phyloP scores from a whole-genome alignment of 1,140 invertebrate species.

The Calliphora vicina region DNA sequence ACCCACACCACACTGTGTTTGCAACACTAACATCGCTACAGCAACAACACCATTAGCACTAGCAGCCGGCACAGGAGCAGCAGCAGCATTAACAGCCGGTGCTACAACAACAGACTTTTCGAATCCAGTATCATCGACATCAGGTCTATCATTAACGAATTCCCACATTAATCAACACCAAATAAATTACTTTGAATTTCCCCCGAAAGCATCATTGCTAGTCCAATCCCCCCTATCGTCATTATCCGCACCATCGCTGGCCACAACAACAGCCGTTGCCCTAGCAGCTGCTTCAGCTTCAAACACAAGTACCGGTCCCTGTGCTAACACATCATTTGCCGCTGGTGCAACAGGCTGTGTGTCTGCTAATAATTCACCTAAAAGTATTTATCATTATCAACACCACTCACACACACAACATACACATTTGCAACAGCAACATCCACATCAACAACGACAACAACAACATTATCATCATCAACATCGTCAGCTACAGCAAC shows the following conservation, averaged over 20 bases:
- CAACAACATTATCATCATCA: neutral
- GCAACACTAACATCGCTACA: neutral
- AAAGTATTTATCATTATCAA: constrained; percentile 35
- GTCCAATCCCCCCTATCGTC: constrained; percentile 38
- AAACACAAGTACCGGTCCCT: constrained; percentile 35
- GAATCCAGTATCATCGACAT: neutral
- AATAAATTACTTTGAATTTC: constrained; percentile 59
- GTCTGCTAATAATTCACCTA: constrained; percentile 45
- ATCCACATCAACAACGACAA: constrained; percentile 19
- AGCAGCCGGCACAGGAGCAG: neutral
- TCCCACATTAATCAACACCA: constrained; percentile 51
- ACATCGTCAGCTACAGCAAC: neutral
- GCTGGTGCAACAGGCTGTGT: constrained; percentile 19
- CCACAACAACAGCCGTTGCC: constrained; percentile 40
- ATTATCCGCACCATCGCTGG: constrained; percentile 54
- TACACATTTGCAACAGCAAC: constrained; percentile 40
- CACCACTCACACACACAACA: constrained; percentile 39
- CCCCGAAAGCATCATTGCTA: constrained; percentile 43
- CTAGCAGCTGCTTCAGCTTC: constrained; percentile 29
- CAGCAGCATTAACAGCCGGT: neutral
- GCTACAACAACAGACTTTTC: constrained; percentile 7
- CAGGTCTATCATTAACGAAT: constrained; percentile 37
- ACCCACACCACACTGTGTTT: constrained; percentile 52
- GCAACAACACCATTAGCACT: constrained; percentile 16
- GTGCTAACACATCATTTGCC: constrained; percentile 19